Evolutionary conservation across 2,797 vertebrate genomes (phyloP).

Genomic region (Silurus aristotelis): DNA sequence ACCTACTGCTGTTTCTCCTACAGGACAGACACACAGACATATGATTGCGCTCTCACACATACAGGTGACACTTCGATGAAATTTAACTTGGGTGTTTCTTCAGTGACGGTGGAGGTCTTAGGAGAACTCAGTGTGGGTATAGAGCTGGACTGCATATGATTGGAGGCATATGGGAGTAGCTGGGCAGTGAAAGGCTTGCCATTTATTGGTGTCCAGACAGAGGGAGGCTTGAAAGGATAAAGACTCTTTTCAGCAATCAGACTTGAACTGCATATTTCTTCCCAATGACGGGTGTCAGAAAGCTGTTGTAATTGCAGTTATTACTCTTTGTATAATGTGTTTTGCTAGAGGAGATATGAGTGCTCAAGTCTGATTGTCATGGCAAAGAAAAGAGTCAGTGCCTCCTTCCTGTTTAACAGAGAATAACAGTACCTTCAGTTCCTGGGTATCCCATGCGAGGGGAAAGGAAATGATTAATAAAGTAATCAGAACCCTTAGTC

Average conservation of each 20-base stretch:
- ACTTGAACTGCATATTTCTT: constrained; percentile 66
- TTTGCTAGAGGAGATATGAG: constrained; percentile 36
- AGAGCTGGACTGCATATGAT: constrained; percentile 57
- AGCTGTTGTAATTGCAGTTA: background rate
- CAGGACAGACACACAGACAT: constrained; percentile 49
- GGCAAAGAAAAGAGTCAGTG: constrained; percentile 63
- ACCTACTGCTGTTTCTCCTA: constrained; percentile 62
- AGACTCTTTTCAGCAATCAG: constrained; percentile 65
- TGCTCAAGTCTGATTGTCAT: constrained; percentile 55
- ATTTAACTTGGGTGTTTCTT: constrained; percentile 41
- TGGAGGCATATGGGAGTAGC: constrained; percentile 55
- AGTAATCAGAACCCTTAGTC: constrained; percentile 61
- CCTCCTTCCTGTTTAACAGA: constrained; percentile 68
- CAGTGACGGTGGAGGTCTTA: constrained; percentile 49
- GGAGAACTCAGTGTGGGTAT: constrained; percentile 50
- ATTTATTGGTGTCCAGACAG: constrained; percentile 73
- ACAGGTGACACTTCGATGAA: constrained; percentile 51
- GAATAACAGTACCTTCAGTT: constrained; percentile 81
- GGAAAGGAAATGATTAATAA: constrained; percentile 75
- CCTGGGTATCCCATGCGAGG: constrained; percentile 78
- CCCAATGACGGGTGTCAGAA: constrained; percentile 38
- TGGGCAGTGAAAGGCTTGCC: constrained; percentile 67
- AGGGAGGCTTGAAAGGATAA: constrained; percentile 57
- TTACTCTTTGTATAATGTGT: background rate
- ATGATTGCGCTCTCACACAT: constrained; percentile 45